Evolutionary conservation across 2,797 vertebrate species (phyloP), one percentile per base, ranked within the genome.

Genomic region (Botia kubotai): DNA sequence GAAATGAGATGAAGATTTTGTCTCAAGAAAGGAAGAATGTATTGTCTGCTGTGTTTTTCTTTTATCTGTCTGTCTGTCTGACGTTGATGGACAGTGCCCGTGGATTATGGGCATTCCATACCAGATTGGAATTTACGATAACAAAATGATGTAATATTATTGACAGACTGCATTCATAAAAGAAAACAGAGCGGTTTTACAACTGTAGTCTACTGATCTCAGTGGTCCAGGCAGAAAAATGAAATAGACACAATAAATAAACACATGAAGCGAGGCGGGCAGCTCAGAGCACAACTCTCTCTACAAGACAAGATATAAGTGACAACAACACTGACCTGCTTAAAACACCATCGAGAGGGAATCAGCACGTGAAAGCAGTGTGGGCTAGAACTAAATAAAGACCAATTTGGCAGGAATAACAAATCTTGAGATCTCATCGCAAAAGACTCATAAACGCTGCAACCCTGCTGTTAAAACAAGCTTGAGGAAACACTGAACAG

Each of bases 331-430:
- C 90, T 94, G 93, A 94, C 93, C 92, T 93, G 92, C 93, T 94
- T 94, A 93, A 89, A 91, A 92, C 84, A 87, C 92, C 92, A 91
- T 92, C 92, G 91, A 91, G 91, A 91, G 84, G 84, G 87, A 92
- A 94, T 94, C 92, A 93, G 89, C 93, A 92, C 94, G 91, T 93
- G 91, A 94, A 93, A 93, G 87, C 90, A 90, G 91, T 90, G 88
- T 33, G 87, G 87, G 89, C 88, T 90, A 84, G 90, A 90, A 87
- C 87, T 83, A 86, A 89, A 92, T 87, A 89, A 92, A 92, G 90
- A 92, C 87, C 82, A 84, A 85, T 43, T 85, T 90, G 88, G 84
- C 85, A 91, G 80, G 80, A 88, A 87, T 84, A 88, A 85, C 86
- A 90, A 86, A 57, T 70, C 83, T 80, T 82, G 75, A 91, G 89